phyloP scores from a whole-genome alignment of 2,113 vertebrate species.

The Lathamus discolor region DNA sequence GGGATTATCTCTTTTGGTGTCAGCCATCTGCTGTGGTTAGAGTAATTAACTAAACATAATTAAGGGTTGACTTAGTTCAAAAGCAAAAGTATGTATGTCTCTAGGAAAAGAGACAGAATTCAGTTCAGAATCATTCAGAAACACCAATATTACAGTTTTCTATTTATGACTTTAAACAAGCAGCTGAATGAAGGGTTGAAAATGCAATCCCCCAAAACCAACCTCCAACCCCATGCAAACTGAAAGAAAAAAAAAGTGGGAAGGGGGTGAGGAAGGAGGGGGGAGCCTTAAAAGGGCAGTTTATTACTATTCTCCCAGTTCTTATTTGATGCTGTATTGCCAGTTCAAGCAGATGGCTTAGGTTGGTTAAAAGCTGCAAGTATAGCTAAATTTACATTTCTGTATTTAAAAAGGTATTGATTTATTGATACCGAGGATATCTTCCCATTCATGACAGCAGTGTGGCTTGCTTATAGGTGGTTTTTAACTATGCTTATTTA shows the following conservation, averaged over 20 bases:
- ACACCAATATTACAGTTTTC: neutral
- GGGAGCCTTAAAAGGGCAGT: neutral
- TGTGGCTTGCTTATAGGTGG: neutral
- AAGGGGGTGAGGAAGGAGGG: too few species aligned
- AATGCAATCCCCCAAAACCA: neutral
- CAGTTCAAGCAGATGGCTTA: neutral
- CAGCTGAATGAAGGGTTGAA: neutral
- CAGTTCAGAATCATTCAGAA: neutral
- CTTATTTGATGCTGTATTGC: neutral
- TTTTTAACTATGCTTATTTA: neutral
- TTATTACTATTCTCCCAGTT: neutral
- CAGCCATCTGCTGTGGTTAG: conserved; percentile 86
- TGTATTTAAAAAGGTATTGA: neutral
- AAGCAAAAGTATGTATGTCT: conserved; percentile 1
- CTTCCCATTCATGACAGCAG: neutral
- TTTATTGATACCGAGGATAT: neutral
- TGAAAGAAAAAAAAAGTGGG: neutral
- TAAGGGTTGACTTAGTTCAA: conserved; percentile 44
- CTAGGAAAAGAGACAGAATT: neutral
- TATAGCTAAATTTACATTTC: neutral
- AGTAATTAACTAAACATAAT: conserved; percentile 64
- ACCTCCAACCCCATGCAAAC: neutral
- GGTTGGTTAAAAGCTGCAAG: neutral
- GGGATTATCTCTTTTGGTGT: conserved; percentile 86
- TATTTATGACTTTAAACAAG: neutral